These are phyloP conservation scores for Orycteropus afer DNA, from an alignment of 2,113 vertebrate genomes.

Conservation along the genomic window DNA sequence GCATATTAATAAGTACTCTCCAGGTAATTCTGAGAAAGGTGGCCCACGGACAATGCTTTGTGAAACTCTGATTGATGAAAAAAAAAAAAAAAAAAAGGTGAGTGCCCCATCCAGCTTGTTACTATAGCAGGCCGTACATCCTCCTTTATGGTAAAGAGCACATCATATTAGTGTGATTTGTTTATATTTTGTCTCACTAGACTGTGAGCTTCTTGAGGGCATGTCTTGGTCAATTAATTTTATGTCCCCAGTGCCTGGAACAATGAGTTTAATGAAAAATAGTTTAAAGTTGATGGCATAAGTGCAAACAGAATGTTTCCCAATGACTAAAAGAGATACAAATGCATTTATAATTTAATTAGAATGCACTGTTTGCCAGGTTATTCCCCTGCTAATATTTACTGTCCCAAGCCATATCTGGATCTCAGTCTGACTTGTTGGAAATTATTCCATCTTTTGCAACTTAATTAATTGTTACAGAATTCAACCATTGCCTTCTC, in stretches of 20 bases:
- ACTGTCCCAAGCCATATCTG: neutral
- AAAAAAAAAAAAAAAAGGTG: conserved; percentile 8
- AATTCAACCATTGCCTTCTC: neutral
- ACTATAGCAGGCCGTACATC: neutral
- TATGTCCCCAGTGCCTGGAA: conserved; percentile 54
- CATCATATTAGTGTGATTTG: conserved; percentile 55
- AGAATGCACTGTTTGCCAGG: neutral
- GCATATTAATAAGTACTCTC: neutral
- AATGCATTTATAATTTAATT: conserved; percentile 33
- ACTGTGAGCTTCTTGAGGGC: conserved; percentile 73
- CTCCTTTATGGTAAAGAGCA: conserved; percentile 6
- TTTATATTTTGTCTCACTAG: conserved; percentile 68
- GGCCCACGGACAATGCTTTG: neutral
- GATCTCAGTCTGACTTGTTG: neutral
- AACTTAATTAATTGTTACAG: neutral
- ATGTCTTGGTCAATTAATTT: conserved; percentile 73
- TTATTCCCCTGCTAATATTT: conserved; percentile 11
- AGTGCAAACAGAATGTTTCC: conserved; percentile 58
- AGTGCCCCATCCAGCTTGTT: neutral
- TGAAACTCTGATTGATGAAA: neutral
- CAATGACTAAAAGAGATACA: conserved; percentile 43
- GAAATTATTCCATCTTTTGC: neutral
- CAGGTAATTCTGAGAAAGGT: neutral
- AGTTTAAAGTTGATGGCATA: conserved; percentile 51
- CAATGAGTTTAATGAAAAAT: conserved; percentile 66